Evolutionary conservation across 1,140 invertebrate genomes (phyloP), one percentile per base, ranked within the genome.

Genomic region (Meloidogyne floridensis): DNA sequence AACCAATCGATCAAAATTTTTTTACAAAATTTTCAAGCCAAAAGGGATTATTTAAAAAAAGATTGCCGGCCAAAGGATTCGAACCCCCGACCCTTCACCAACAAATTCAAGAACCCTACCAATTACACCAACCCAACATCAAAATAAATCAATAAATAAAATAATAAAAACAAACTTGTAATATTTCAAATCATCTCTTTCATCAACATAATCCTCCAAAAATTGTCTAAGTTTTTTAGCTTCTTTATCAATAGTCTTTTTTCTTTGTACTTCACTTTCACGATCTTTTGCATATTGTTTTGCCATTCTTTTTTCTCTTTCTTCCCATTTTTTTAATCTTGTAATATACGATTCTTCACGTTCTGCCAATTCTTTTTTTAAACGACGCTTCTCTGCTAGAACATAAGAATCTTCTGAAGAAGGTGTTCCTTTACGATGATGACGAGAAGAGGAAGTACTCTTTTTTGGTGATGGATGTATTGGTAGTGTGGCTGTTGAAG

Each of bases 171-270:
- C 91, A 91, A 90, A 94, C 93, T 95, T 96, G 91, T 98, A 98
- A 92, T 95, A 98, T 90, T 98, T 98, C 47, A 94, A 92, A 90
- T 98, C 97, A 91, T 98, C 96, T 74, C 95, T 92, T 91, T 98
- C 95, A 91, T 99, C 97, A 91, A 98, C 96, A 90, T 99, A 99
- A 91, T 98, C 97, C 91, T 99, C 96, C 10, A 98, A 92, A 90
- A 98, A 98, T 92, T 98, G 95, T 91, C 97, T 96, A 13, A 99
- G 92, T 69, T 95, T 93, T 91, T 95, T 95, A 0, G 95, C 96
- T 91, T 98, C 96, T 82, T 74, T 71, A 54, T 83, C 59, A 75
- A 81, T 53, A 15, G 75, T 75, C 20, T 87, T 84, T 53, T 82
- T 43, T 13, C 82, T n/a, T 15, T 72, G 51, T 8, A 72, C n/a